A percentile compares a stretch with the other conserved stretches of the same genome.
Evolutionary conservation across 1,140 invertebrate species (phyloP).

Genomic region (Drosophila cardini): DNA sequence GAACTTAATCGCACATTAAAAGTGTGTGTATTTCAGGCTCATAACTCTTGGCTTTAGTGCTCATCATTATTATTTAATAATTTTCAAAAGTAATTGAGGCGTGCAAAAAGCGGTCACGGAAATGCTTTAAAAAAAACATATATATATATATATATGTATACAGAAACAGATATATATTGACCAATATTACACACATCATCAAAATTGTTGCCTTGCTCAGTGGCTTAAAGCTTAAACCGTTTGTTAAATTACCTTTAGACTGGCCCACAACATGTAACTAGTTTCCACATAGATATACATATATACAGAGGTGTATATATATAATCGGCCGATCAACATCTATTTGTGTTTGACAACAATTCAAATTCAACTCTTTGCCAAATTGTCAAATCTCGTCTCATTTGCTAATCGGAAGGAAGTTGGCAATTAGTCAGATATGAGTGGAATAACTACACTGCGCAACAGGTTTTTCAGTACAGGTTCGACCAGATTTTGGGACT

Average conservation of each 20-base stretch:
- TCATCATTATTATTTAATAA: constrained; percentile 63
- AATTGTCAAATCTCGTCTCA: constrained; percentile 33
- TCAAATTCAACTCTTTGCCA: constrained; percentile 27
- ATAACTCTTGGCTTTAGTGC: constrained; percentile 43
- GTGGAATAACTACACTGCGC: constrained; percentile 4
- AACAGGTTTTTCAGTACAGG: constrained; percentile 30
- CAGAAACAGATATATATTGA: too few relatives aligned
- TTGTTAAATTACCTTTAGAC: constrained; percentile 53
- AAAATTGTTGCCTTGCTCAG: neutral
- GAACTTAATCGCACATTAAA: constrained; percentile 67
- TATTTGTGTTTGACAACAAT: constrained; percentile 38
- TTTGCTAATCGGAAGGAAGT: constrained; percentile 72
- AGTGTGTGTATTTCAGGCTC: constrained; percentile 33
- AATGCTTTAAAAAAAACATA: constrained; percentile 49
- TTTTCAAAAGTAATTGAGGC: constrained; percentile 73
- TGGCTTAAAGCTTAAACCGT: constrained; percentile 19
- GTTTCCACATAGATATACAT: constrained; percentile 26
- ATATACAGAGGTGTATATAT: too few relatives aligned
- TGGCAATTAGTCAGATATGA: constrained; percentile 38
- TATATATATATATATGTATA: too few relatives aligned
- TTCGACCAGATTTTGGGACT: neutral
- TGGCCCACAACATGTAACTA: constrained; percentile 52
- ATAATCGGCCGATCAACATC: constrained; percentile 7
- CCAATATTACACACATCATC: neutral
- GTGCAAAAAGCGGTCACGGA: constrained; percentile 65